These are phyloP conservation scores for Acropora tenuis DNA, from an alignment of 64 coral and sea anemone genomes.

Conservation along the genomic window DNA sequence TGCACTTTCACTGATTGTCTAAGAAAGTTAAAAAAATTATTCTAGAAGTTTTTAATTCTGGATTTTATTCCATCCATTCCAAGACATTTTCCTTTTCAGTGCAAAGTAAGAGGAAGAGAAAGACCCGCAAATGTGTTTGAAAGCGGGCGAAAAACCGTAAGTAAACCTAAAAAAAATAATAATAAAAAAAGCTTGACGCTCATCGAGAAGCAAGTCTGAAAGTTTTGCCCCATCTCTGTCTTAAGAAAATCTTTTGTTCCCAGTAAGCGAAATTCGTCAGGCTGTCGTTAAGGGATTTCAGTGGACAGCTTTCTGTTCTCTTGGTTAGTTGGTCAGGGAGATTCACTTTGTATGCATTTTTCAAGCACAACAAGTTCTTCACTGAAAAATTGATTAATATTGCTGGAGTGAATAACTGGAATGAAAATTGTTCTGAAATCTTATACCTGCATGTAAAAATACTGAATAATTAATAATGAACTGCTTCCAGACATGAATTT, in stretches of 20 bases:
- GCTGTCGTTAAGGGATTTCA: constrained; percentile 63
- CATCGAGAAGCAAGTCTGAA: constrained; percentile 49
- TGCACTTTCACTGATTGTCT: background rate
- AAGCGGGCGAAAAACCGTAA: background rate
- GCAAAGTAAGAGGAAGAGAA: constrained; percentile 27
- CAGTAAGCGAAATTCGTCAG: constrained; percentile 44
- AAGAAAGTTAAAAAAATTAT: background rate
- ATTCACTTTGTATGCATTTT: too few species aligned
- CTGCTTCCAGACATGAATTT: too few species aligned
- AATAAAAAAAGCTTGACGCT: background rate
- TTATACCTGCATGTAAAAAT: too few species aligned
- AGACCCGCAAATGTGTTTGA: background rate
- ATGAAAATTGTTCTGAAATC: too few species aligned
- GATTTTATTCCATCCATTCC: background rate
- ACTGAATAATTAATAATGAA: too few species aligned
- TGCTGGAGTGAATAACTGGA: too few species aligned
- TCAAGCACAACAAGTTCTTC: too few species aligned
- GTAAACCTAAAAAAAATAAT: background rate
- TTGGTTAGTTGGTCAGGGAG: constrained; percentile 2
- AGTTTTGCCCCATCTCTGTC: constrained; percentile 56
- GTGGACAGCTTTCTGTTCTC: constrained; percentile 56
- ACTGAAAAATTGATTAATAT: too few species aligned
- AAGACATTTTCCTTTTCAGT: background rate
- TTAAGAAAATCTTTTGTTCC: constrained; percentile 67
- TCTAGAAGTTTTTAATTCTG: background rate